Percentiles rank a stretch among this genome's conserved stretches.
These are phyloP conservation scores for Astreopora myriophthalma DNA, from an alignment of 64 coral and sea anemone species.

Conservation along the genomic window DNA sequence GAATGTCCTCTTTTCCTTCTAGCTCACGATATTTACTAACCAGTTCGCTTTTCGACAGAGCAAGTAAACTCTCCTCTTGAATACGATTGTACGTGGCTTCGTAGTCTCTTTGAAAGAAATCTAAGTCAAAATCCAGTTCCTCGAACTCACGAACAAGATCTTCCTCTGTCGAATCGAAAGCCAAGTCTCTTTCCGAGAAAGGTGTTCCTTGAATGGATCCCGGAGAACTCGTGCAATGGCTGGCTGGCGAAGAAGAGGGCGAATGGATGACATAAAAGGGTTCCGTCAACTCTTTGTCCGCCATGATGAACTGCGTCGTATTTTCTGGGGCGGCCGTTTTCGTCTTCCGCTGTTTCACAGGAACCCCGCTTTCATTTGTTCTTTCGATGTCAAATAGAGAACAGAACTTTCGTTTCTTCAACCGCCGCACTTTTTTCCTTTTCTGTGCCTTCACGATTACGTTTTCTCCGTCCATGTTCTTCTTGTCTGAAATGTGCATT, in stretches of 20 bases:
- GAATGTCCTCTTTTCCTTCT: constrained; percentile 81
- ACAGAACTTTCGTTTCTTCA: constrained; percentile 84
- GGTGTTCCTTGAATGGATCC: constrained; percentile 64
- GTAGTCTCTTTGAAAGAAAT: constrained; percentile 93
- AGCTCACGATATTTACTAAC: constrained; percentile 64
- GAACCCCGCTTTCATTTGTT: not conserved
- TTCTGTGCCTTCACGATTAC: constrained; percentile 37
- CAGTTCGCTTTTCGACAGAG: constrained; percentile 77
- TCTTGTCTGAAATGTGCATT: not conserved
- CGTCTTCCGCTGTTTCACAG: constrained; percentile 68
- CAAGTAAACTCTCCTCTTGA: constrained; percentile 72
- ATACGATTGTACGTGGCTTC: constrained; percentile 83
- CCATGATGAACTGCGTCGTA: constrained; percentile 97
- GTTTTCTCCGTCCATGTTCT: constrained; percentile 58
- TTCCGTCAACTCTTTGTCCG: constrained; percentile 77
- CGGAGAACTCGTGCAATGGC: constrained; percentile 50
- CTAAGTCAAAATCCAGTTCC: constrained; percentile 73
- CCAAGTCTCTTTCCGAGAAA: constrained; percentile 43
- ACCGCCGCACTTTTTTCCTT: constrained; percentile 78
- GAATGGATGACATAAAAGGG: constrained; percentile 70
- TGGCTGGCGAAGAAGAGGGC: constrained; percentile 38
- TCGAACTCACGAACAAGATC: constrained; percentile 70
- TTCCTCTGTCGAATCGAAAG: constrained; percentile 46
- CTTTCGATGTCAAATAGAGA: not conserved
- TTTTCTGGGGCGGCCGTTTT: constrained; percentile 87